Percentiles rank a stretch among this genome's conserved stretches.
Conservation (phyloP, 2,113 vertebrate species). For the Ictidomys tridecemlineatus region DNA sequence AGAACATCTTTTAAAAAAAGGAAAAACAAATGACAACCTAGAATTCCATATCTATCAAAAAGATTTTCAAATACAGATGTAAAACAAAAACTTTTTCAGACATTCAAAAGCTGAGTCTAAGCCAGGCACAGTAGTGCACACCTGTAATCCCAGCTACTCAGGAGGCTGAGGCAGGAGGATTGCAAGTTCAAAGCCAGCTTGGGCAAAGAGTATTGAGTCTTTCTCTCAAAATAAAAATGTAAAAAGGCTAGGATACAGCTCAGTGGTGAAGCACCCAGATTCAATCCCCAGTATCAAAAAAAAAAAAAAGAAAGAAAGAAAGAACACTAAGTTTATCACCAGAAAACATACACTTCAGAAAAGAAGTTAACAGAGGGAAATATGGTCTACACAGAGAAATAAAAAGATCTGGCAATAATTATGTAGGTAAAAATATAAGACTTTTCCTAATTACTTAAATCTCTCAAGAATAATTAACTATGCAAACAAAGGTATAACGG, state of each 20-base stretch:
- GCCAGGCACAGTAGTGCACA: no score
- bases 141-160: no score
- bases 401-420: neutral
- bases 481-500: neutral
- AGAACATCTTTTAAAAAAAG: neutral
- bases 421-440: neutral
- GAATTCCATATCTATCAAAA: neutral
- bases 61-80: neutral
- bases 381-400: neutral
- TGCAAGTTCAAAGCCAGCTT: no score
- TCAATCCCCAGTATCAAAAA: no score
- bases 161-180: no score
- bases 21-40: neutral
- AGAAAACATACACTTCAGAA: neutral
- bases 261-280: no score
- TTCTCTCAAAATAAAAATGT: no score
- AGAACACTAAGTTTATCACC: neutral
- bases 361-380: neutral
- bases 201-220: no score
- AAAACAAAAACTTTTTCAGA: neutral
- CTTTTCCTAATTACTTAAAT: conserved; percentile 19
- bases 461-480: neutral
- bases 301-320: no score
- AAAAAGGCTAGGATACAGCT: no score
- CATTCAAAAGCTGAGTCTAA: neutral